Percentiles rank a stretch among this genome's conserved stretches.
Conservation (phyloP, 2,797 vertebrate genomes). For the Limnodromus scolopaceus region DNA sequence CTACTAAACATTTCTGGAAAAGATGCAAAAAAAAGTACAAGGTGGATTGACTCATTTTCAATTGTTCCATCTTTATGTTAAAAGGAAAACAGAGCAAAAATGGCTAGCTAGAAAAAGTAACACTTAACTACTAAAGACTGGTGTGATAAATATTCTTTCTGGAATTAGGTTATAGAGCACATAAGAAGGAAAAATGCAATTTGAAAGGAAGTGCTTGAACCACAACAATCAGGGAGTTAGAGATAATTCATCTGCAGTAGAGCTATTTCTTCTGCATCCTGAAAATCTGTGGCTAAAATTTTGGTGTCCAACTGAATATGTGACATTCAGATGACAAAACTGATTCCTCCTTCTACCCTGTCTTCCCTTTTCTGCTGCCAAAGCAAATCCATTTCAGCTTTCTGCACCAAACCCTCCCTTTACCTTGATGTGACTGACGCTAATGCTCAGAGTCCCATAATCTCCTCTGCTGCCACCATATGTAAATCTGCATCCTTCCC, state of each 20-base stretch:
- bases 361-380: neutral
- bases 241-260: neutral
- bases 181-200: neutral
- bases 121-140: neutral
- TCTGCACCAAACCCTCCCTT: accelerated
- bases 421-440: neutral
- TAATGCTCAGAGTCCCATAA: neutral
- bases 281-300: neutral
- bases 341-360: neutral
- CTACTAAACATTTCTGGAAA: neutral
- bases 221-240: neutral
- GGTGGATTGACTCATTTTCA: neutral
- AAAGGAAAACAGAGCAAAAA: neutral
- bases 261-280: neutral
- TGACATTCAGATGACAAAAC: neutral
- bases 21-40: neutral
- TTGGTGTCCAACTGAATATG: neutral
- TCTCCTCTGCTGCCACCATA: neutral
- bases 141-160: neutral
- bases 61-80: neutral
- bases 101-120: neutral
- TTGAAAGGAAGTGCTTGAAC: slow-evolving; percentile 30
- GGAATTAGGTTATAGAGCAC: neutral
- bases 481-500: neutral
- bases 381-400: neutral